Evolutionary conservation across 2,797 vertebrate genomes (phyloP), one percentile per base, ranked within the genome.

Genomic region (Gallirallus australis): DNA sequence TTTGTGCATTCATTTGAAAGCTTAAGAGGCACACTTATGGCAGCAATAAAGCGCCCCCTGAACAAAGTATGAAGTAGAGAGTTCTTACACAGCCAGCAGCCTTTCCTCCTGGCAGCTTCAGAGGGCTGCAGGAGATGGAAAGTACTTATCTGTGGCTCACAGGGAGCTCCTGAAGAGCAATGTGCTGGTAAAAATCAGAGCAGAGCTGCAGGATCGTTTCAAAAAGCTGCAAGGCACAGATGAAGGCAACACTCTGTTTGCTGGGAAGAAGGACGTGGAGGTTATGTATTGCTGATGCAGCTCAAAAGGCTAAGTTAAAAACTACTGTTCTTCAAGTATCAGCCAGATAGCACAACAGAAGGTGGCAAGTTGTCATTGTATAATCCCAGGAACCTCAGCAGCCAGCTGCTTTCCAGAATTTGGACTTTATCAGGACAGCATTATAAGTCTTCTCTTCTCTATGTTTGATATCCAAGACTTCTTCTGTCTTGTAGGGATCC

Each of bases 141-240:
- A 47, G 56, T 53, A 40, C 68, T 91, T 89, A 94, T 93, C 92
- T 89, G 66, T 18, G 7, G 64, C 77, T 90, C 61, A 68, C 57
- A 77, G 68, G 54, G 64, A 72, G 45, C 64, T 68, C 80, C 91
- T 82, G 60, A 93, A 84, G 82, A 93, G 86, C 84, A 85, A 27
- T 15, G 33, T 2, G 2, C 50, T 59, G 47, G 25, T 57, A 48
- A 76, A 93, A 83, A 66, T 14, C 63, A 82, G 68, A 86, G 54
- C 8, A 82, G 56, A 76, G 48, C 70, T 90, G 81, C 80, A 82
- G 60, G 20, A 56, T n/a, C 35, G 53, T 79, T 86, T 60, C 39
- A 66, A 70, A 94, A 79, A 93, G 80, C 82, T 89, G 48, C 48
- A 82, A 94, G 83, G 66, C 79, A 60, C 52, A 90, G 63, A 88